Evolutionary conservation across 2,888 invertebrate genomes (phyloP).

Genomic region (Phengaris arion): DNA sequence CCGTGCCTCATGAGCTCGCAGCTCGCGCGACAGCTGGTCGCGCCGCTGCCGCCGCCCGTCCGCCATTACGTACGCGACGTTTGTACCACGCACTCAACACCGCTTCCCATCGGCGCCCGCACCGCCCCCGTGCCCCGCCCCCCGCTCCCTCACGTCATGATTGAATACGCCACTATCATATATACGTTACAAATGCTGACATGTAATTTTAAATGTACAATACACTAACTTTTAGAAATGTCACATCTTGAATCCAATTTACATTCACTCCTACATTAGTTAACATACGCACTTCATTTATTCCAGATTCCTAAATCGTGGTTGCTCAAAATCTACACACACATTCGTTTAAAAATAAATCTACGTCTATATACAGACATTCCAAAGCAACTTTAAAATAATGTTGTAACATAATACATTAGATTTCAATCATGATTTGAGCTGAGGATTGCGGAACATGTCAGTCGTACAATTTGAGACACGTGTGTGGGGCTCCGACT

Average conservation of each 20-base stretch:
- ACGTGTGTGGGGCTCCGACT: conserved; percentile 44
- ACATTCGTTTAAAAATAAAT: neutral
- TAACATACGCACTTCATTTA: neutral
- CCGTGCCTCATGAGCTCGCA: conserved; percentile 77
- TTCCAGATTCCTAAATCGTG: neutral
- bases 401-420: neutral
- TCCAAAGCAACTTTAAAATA: neutral
- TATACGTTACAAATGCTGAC: neutral
- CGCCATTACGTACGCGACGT: conserved; percentile 77
- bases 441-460: neutral
- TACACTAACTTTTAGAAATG: neutral
- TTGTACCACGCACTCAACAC: conserved; percentile 79
- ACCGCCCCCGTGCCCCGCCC: conserved; percentile 42
- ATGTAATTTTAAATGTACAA: neutral
- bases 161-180: conserved; percentile 29
- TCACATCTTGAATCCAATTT: neutral
- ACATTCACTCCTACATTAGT: conserved; percentile 2
- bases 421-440: conserved; percentile 30
- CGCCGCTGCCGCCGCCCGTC: conserved; percentile 76
- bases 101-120: conserved; percentile 68
- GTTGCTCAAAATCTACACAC: neutral
- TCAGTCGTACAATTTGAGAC: neutral
- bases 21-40: conserved; percentile 81
- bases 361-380: neutral
- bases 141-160: conserved; percentile 25